These are phyloP conservation scores for Kryphioiulus occultus DNA, from an alignment of 2,888 invertebrate genomes.

Conservation along the genomic window DNA sequence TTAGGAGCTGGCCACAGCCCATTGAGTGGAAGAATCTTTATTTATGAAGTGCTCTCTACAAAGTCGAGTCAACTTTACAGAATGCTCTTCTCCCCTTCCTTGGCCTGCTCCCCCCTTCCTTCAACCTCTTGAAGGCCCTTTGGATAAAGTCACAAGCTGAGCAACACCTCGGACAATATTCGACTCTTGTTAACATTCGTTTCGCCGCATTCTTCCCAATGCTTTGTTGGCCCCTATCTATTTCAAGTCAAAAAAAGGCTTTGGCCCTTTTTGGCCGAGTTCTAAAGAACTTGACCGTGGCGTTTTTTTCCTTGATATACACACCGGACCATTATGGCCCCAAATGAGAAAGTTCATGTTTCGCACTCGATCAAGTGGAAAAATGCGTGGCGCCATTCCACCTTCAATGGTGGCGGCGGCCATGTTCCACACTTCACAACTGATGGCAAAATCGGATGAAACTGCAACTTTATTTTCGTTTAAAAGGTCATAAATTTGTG, in stretches of 20 bases:
- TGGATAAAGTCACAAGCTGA: conserved; percentile 35
- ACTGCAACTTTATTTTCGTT: neutral
- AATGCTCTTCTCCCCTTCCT: neutral
- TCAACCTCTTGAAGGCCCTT: conserved; percentile 24
- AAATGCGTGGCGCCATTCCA: conserved; percentile 42
- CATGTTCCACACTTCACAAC: neutral
- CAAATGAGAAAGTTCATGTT: conserved; percentile 43
- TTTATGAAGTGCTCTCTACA: conserved; percentile 49
- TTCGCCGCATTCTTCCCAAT: conserved; percentile 37
- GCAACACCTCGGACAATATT: neutral
- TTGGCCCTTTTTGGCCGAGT: conserved; percentile 16
- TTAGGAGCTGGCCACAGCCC: conserved; percentile 20
- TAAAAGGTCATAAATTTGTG: conserved; percentile 3
- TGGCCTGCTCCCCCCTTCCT: neutral
- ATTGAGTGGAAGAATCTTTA: conserved; percentile 29
- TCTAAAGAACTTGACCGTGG: conserved; percentile 36
- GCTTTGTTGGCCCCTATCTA: conserved; percentile 43
- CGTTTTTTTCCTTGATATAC: neutral
- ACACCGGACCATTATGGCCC: neutral
- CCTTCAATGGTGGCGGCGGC: neutral
- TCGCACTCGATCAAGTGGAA: conserved; percentile 44
- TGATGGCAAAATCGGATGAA: neutral
- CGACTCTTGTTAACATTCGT: conserved; percentile 37
- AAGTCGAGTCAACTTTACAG: conserved; percentile 45
- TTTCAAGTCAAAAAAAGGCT: conserved; percentile 46